Evolutionary conservation across 2,113 vertebrate genomes (phyloP).

Genomic region (Mellivora capensis): DNA sequence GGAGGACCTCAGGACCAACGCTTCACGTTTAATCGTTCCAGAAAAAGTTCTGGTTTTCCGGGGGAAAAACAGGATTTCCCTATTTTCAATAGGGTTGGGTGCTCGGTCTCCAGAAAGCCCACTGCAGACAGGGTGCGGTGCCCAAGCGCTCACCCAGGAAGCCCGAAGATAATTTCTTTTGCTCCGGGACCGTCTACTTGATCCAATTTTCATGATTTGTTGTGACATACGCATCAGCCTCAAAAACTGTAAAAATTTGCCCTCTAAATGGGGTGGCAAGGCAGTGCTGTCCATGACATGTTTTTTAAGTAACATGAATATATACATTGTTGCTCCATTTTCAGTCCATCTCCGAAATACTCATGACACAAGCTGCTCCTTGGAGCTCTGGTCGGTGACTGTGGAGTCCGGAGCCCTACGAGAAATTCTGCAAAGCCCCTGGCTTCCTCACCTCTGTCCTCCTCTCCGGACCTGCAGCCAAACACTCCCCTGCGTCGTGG

Average conservation of each 20-base stretch:
- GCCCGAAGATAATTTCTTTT: background rate
- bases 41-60: background rate
- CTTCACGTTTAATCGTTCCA: background rate
- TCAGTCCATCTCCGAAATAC: background rate
- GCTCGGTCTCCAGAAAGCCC: background rate
- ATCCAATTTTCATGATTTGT: background rate
- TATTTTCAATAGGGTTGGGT: background rate
- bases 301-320: background rate
- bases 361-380: background rate
- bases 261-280: fast-evolving
- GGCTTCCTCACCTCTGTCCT: fast-evolving
- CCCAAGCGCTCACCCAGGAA: background rate
- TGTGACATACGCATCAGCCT: background rate
- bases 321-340: background rate
- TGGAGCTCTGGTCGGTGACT: too few species aligned
- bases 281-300: fast-evolving
- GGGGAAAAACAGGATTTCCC: too few species aligned
- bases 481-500: fast-evolving
- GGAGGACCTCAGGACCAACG: background rate
- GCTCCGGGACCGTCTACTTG: background rate
- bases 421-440: fast-evolving
- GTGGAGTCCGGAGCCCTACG: fast-evolving
- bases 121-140: fast-evolving
- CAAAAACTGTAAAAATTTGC: fast-evolving
- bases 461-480: background rate